These are phyloP conservation scores for Belgica antarctica DNA, from an alignment of 2,888 invertebrate species.

Conservation along the genomic window DNA sequence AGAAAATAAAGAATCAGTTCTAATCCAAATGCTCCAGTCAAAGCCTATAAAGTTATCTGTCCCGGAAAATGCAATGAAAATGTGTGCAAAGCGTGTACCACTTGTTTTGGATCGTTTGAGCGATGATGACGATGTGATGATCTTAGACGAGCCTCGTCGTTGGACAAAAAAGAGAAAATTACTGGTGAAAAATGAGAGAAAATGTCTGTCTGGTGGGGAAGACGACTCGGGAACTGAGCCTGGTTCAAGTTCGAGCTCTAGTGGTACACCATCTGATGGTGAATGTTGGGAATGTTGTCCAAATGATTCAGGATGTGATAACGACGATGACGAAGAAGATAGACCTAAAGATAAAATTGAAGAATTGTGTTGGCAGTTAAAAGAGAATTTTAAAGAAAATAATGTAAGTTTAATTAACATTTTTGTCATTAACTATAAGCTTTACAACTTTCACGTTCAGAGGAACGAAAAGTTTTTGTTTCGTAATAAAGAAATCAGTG, in stretches of 20 bases:
- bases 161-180: constrained; percentile 37
- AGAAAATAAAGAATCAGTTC: constrained; percentile 59
- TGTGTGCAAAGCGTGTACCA: constrained; percentile 18
- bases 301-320: constrained; percentile 60
- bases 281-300: constrained; percentile 52
- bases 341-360: constrained; percentile 35
- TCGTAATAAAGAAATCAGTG: constrained; percentile 3
- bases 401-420: constrained; percentile 30
- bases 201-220: constrained; percentile 37
- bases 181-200: constrained; percentile 27
- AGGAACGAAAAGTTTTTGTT: background rate
- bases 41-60: constrained; percentile 46
- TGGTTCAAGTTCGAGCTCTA: constrained; percentile 45
- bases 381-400: constrained; percentile 41
- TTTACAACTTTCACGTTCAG: too few species aligned
- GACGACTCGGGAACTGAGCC: constrained; percentile 43
- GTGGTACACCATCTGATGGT: constrained; percentile 44
- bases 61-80: constrained; percentile 48
- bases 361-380: constrained; percentile 40
- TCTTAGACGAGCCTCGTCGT: constrained; percentile 29
- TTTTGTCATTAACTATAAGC: too few species aligned
- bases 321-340: constrained; percentile 54
- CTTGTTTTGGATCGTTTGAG: background rate
- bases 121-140: constrained; percentile 20
- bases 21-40: constrained; percentile 60